Evolutionary conservation across 2,888 invertebrate genomes (phyloP).

Genomic region (Nipponacmea schrenckii): DNA sequence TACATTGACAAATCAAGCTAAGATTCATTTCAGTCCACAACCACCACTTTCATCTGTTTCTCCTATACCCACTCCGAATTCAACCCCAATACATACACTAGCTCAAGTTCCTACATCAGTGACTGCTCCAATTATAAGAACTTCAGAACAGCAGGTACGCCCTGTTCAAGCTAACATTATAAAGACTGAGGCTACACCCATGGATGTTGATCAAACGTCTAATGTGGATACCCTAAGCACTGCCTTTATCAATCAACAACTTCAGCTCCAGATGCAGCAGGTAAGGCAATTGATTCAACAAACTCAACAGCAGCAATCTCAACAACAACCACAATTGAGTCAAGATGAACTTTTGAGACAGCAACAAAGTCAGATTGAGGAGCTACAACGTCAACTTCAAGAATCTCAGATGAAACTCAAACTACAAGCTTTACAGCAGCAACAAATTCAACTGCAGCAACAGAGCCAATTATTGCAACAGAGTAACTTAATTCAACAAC

Average conservation of each 20-base stretch:
- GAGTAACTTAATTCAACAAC: slow-evolving; percentile 38
- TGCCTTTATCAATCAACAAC: slow-evolving; percentile 9
- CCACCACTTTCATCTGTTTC: slow-evolving; percentile 1
- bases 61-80: slow-evolving; percentile 7
- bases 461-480: slow-evolving; percentile 41
- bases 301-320: slow-evolving; percentile 29
- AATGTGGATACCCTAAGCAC: neutral
- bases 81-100: slow-evolving; percentile 10
- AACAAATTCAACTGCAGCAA: slow-evolving; percentile 39
- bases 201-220: slow-evolving; percentile 52
- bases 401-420: slow-evolving; percentile 55
- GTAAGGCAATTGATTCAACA: slow-evolving; percentile 31
- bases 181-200: slow-evolving; percentile 31
- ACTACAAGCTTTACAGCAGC: slow-evolving; percentile 43
- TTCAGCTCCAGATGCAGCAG: slow-evolving; percentile 20
- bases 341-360: slow-evolving; percentile 70
- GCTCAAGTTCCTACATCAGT: neutral
- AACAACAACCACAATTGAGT: slow-evolving; percentile 38
- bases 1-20: slow-evolving; percentile 19
- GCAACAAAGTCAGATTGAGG: slow-evolving; percentile 88
- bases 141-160: too few relatives aligned
- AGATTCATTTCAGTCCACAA: slow-evolving; percentile 11
- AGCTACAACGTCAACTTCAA: slow-evolving; percentile 77
- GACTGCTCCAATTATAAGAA: too few relatives aligned
- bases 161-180: neutral